A percentile compares a stretch with the other conserved stretches of the same genome.
Evolutionary conservation across 2,113 vertebrate genomes (phyloP).

Genomic region (Phalacrocorax pelagicus): DNA sequence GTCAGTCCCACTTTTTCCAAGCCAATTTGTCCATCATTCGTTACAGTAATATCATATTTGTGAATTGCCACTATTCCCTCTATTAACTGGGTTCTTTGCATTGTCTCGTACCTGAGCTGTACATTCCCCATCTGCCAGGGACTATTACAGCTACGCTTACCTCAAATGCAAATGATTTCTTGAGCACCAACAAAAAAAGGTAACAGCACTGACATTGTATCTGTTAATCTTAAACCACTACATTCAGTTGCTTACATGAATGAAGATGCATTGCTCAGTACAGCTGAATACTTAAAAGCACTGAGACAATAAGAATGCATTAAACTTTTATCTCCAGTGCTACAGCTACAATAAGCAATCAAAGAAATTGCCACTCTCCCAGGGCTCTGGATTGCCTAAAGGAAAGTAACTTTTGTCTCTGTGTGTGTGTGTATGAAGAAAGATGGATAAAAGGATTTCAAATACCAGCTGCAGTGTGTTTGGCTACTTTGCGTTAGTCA

Average conservation of each 20-base stretch:
- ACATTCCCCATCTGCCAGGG: conserved; percentile 8
- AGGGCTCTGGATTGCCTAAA: conserved; percentile 33
- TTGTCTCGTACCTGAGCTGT: not conserved
- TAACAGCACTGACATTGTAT: not conserved
- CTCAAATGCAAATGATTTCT: not conserved
- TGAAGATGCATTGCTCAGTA: not conserved
- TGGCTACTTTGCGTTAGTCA: conserved; percentile 15
- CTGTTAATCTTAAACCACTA: not conserved
- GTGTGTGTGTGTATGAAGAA: not conserved
- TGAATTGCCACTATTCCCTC: not conserved
- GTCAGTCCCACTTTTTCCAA: not conserved
- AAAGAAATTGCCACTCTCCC: conserved; percentile 37
- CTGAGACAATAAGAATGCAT: conserved; percentile 30
- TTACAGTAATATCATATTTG: not conserved
- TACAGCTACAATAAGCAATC: conserved; percentile 47
- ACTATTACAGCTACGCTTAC: not conserved
- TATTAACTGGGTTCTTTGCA: not conserved
- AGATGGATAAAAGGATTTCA: conserved; percentile 36
- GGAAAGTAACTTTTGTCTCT: conserved; percentile 29
- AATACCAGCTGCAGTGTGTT: conserved; percentile 31
- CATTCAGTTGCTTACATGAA: not conserved
- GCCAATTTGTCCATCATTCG: not conserved
- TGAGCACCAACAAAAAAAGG: not conserved
- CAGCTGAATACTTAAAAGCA: conserved; percentile 48
- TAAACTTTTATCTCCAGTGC: conserved; percentile 52